Evolutionary conservation across 1,140 invertebrate genomes (phyloP).

Genomic region (Drosophila pandora): DNA sequence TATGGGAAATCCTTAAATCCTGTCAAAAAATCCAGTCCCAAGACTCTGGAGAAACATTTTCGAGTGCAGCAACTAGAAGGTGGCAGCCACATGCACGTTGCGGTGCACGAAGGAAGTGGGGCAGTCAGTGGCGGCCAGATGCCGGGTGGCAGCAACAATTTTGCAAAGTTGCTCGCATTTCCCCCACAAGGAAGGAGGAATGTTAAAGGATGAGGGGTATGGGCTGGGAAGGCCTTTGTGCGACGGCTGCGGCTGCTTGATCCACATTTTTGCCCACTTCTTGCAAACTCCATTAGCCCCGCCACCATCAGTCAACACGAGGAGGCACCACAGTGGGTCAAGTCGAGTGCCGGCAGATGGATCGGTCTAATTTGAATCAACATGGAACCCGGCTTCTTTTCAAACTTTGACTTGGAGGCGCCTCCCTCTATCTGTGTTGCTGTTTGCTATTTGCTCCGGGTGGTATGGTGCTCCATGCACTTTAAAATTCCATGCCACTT

Average conservation of each 20-base stretch:
- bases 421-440: conserved; percentile 15
- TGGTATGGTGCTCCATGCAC: not conserved
- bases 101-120: conserved; percentile 2
- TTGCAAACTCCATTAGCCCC: conserved; percentile 75
- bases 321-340: conserved; percentile 23
- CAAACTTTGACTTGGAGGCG: conserved; percentile 24
- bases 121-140: conserved; percentile 2
- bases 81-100: conserved; percentile 60
- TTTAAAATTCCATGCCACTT: conserved; percentile 43
- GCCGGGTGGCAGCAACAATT: conserved; percentile 54
- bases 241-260: conserved; percentile 60
- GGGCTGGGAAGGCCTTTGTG: conserved; percentile 49
- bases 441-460: conserved; percentile 22
- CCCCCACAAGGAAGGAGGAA: conserved; percentile 9
- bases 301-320: conserved; percentile 24
- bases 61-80: conserved; percentile 14
- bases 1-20: no score
- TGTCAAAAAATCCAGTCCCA: not conserved
- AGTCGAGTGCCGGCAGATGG: conserved; percentile 28
- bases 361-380: conserved; percentile 53
- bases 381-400: conserved; percentile 18
- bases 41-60: not conserved
- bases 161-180: conserved; percentile 72
- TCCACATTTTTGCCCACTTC: conserved; percentile 62
- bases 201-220: not conserved